Evolutionary conservation across 2,113 vertebrate genomes (phyloP).

Genomic region (Furnarius figulus): DNA sequence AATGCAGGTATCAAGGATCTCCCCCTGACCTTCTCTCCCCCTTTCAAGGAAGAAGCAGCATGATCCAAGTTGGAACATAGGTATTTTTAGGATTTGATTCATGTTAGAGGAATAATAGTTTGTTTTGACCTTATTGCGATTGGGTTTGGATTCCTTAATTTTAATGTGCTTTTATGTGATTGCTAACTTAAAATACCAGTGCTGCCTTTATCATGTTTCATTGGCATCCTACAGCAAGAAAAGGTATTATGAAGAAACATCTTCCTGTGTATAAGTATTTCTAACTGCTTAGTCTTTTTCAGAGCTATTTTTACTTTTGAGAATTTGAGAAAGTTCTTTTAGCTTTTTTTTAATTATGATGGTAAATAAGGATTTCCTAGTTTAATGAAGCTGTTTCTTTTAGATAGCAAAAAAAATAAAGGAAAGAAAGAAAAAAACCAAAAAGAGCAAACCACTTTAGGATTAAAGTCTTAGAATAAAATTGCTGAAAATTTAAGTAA

Average conservation of each 20-base stretch:
- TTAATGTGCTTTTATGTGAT: background rate
- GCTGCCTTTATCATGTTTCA: background rate
- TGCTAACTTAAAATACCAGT: background rate
- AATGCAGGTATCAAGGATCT: background rate
- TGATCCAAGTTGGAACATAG: background rate
- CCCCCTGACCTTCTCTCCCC: background rate
- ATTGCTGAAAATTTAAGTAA: background rate
- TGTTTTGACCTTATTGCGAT: background rate
- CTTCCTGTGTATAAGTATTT: background rate
- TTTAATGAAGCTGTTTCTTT: background rate
- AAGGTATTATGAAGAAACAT: background rate
- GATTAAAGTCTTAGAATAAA: background rate
- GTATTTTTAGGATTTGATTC: background rate
- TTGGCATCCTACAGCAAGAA: background rate
- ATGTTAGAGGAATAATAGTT: background rate
- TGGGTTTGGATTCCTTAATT: background rate
- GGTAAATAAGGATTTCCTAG: background rate
- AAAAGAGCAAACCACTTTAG: background rate
- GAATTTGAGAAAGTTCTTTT: background rate
- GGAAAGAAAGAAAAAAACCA: background rate
- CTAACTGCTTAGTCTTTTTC: background rate
- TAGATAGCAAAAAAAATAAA: background rate
- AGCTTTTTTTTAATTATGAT: background rate
- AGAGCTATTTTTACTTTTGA: background rate
- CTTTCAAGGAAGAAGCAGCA: background rate